Base-by-base conservation (phyloP, 2,797 vertebrate species). In the Spatula versicolor region DNA sequence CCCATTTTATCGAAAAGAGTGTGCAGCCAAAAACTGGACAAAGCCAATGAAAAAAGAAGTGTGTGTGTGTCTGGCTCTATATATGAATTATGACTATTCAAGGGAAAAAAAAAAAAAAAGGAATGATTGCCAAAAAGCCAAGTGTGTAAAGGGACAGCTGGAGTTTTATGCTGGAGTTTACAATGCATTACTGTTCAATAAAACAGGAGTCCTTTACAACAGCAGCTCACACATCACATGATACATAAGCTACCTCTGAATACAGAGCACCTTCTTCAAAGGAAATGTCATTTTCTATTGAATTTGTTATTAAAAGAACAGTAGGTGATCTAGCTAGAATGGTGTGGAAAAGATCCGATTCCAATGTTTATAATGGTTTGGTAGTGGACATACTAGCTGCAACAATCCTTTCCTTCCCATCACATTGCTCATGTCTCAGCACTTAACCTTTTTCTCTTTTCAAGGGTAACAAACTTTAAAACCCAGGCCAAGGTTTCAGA, bases 81-180 rank as follows among this genome's bases (percentile, higher is more conserved):
- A 82, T 97, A 97, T 98, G 97, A 98, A 97, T 98, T 98, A 97
- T 98, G 96, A 97, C 93, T 97, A 96, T 97, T 97, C 96, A 97
- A 93, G 86, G 58, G 28, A 31, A 80, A 81, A 92, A 87, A 96
- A 89, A 86, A 95, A 89, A 97, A 96, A 63, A 20, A 66, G 92
- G 96, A 97, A 96, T 71, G n/a, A 88, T 96, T 97, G 97, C 97
- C 97, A 98, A 80, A 96, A 96, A 95, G 46, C 94, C 94, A 92
- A 93, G 96, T 26, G 88, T 96, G 96, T 95, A 96, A 97, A 97
- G 94, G 91, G 97, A 97, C 98, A 98, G 97, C 97, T 98, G 97
- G 97, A 94, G 95, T 97, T 97, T 96, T 96, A 95, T 96, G 83
- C 78, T 76, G 86, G 83, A 90, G 90, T 96, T 96, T 97, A 98